These are phyloP conservation scores for Antheraea pernyi DNA, from an alignment of 1,140 invertebrate species.

Conservation along the genomic window DNA sequence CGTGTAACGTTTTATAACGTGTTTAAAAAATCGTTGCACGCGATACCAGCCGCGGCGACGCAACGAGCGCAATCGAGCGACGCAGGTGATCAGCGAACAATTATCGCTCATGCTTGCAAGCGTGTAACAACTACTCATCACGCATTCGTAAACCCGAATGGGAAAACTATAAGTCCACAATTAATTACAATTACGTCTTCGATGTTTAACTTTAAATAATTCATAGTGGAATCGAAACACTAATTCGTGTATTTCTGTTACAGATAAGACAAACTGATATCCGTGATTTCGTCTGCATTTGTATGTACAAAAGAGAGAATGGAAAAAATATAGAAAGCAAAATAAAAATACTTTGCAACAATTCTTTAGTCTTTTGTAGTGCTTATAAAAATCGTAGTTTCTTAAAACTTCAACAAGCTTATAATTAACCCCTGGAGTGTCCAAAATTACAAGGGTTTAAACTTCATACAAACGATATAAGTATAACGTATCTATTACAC, in stretches of 20 bases:
- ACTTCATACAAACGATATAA: too few relatives aligned
- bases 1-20: conserved; percentile 21
- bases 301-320: too few relatives aligned
- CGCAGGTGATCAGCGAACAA: conserved; percentile 33
- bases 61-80: conserved; percentile 26
- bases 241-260: neutral
- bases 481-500: too few relatives aligned
- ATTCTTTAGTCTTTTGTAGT: too few relatives aligned
- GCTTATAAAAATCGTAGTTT: too few relatives aligned
- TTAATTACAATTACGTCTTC: neutral
- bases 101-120: conserved; percentile 44
- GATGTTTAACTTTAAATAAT: neutral
- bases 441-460: too few relatives aligned
- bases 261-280: too few relatives aligned
- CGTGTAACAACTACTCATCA: conserved; percentile 33
- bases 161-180: neutral
- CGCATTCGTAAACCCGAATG: neutral
- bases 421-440: too few relatives aligned
- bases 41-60: neutral
- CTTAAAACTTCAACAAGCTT: too few relatives aligned
- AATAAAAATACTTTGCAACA: too few relatives aligned
- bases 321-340: too few relatives aligned
- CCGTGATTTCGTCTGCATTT: too few relatives aligned
- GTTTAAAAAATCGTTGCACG: conserved; percentile 23
- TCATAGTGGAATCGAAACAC: neutral